Evolutionary conservation across 2,888 invertebrate genomes (phyloP), one percentile per base, ranked within the genome.

Genomic region (Stramonita haemastoma): DNA sequence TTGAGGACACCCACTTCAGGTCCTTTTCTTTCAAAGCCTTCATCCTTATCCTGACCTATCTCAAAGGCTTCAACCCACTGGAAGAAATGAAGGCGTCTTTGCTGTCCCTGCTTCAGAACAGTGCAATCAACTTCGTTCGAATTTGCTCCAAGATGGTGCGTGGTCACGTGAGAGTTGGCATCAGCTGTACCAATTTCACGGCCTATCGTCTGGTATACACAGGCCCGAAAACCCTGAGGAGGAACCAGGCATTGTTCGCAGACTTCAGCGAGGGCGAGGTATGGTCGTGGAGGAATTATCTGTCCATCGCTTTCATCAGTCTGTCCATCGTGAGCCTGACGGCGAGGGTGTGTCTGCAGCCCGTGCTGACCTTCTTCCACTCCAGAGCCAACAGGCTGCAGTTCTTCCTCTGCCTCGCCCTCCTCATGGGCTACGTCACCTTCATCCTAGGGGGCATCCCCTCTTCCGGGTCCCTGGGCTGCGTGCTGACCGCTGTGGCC

Each of bases 361-460:
- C 66, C 11, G 22, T 81, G 13, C 60, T 88, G n/a, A 36, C 88
- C 57, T 84, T 66, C 66, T 88, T 88, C 70, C 88, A 88, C 15
- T 57, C 88, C 22, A 60, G 26, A n/a, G 83, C 88, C 46, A 56
- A 56, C 70, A 81, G 79, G 36, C 66, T 66, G 66, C 88, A 88
- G 83, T 88, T 88, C 70, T 88, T 66, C 83, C 70, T 88, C 26
- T 88, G 88, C 70, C 83, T 81, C 36, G n/a, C 88, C 26, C 70
- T 88, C 22, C 60, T 88, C 26, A n/a, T 88, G 29, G 88, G 57
- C n/a, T 88, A 88, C 36, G 57, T 57, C 22, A 32, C 56, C 46
- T 88, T 88, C 32, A 26, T 88, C 36, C 70, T 88, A 19, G 88
- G 60, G 36, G 88, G 88, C 8, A 19, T 88, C 46, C 66, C 83